Evolutionary conservation across 2,888 invertebrate genomes (phyloP), one percentile per base, ranked within the genome.

Genomic region (Myopa testacea): DNA sequence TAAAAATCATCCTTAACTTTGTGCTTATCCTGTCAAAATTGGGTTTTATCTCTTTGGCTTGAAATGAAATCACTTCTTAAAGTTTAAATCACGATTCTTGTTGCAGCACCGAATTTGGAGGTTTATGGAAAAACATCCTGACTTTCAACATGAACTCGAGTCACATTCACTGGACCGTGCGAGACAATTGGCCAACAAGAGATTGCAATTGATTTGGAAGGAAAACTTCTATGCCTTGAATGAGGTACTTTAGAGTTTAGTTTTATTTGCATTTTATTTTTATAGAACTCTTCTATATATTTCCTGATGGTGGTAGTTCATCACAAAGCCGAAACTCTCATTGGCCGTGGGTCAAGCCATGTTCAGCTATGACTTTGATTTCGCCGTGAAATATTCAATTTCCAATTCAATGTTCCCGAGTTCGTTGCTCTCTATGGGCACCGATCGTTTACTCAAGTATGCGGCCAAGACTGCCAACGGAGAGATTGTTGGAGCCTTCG

Each of bases 401-500:
- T 92, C 93, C 0, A 92, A 93, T 85, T 91, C 92, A 10, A 92
- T 95, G 90, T 94, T 94, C 85, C 90, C 91, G 10, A 93, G 92
- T 83, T 92, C 92, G 0, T 89, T 95, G 65, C 89, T 92, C 69
- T 92, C 93, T 12, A 90, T 93, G 80, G 95, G 95, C 0, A 92
- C 92, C 2, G 90, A 91, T 0, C 92, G 94, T 69, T 93, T 94
- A 83, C 89, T 88, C 63, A 90, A 92, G 58, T 90, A 91, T 80
- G 86, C 93, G 0, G 91, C 85, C 0, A 86, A 85, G 78, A 85
- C 84, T 55, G 75, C 82, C 1, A 84, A 85, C 16, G 84, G 86
- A 75, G 84, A 93, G 90, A 91, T 93, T 76, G 84, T 91, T 81
- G 94, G 94, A 4, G 94, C 96, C 83, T 97, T 96, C 88, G 95